These are phyloP conservation scores for Cyclophora punctaria DNA, from an alignment of 2,888 invertebrate species.

Conservation along the genomic window DNA sequence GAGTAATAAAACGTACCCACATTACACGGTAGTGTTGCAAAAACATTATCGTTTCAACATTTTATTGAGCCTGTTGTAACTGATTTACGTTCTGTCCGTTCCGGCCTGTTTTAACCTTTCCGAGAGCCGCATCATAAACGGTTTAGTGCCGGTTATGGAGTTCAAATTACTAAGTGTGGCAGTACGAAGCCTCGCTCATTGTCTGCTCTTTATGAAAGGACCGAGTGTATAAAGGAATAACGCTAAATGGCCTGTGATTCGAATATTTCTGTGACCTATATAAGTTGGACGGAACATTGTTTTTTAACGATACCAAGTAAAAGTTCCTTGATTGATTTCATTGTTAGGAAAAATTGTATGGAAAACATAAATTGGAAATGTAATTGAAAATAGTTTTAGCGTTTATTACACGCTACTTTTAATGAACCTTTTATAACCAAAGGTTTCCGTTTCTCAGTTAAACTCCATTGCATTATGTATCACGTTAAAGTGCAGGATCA, in stretches of 20 bases:
- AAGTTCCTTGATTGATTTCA: neutral
- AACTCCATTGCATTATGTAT: too few species aligned
- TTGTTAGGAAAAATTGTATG: too few species aligned
- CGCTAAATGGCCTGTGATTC: slow-evolving; percentile 59
- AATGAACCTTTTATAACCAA: too few species aligned
- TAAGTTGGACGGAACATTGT: slow-evolving; percentile 45
- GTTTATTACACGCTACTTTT: too few species aligned
- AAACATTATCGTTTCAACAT: slow-evolving; percentile 45
- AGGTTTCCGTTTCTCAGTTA: too few species aligned
- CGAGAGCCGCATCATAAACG: slow-evolving; percentile 66
- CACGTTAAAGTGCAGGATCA: too few species aligned
- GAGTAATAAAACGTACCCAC: slow-evolving; percentile 26
- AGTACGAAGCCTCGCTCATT: slow-evolving; percentile 56
- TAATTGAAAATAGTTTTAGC: too few species aligned
- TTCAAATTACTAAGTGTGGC: slow-evolving; percentile 65
- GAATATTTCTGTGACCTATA: slow-evolving; percentile 65
- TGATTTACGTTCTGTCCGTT: slow-evolving; percentile 54
- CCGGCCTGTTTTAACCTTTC: slow-evolving; percentile 62
- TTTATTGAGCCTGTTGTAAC: slow-evolving; percentile 45
- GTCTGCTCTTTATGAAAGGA: slow-evolving; percentile 63
- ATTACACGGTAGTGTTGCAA: slow-evolving; percentile 28
- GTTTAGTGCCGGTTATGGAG: slow-evolving; percentile 64
- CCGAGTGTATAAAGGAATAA: slow-evolving; percentile 58
- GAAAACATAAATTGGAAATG: too few species aligned
- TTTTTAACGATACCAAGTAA: slow-evolving; percentile 24